These are phyloP conservation scores for Nannospalax galili DNA, from an alignment of 2,113 vertebrate genomes.

Conservation along the genomic window DNA sequence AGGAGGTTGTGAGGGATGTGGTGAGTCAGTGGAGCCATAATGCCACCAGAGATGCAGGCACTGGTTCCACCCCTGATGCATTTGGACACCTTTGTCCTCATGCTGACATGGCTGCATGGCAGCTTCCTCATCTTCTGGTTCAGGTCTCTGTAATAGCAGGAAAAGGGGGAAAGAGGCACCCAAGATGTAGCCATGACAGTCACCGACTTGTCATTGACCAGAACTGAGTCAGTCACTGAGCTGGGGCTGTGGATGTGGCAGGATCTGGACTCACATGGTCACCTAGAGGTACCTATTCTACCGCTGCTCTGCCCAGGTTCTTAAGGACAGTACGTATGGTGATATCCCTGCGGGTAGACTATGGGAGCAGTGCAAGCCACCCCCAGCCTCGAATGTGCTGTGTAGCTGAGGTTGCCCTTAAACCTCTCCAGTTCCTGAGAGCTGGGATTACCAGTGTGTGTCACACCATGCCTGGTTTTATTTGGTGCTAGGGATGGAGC, in stretches of 20 bases:
- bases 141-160: not conserved
- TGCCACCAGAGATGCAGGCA: not conserved
- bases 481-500: not conserved
- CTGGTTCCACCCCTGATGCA: not conserved
- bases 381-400: not conserved
- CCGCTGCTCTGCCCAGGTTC: not conserved
- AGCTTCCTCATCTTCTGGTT: not conserved
- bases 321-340: not conserved
- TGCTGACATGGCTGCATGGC: not conserved
- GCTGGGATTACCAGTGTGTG: not conserved
- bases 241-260: accelerated
- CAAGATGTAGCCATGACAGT: not conserved
- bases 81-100: not conserved
- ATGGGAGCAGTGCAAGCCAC: not conserved
- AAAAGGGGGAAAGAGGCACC: not conserved
- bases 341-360: too few species aligned
- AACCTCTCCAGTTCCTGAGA: not conserved
- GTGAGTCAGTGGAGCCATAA: not conserved
- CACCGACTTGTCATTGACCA: not conserved
- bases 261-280: not conserved
- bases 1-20: not conserved
- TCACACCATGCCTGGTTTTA: not conserved
- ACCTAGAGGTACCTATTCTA: not conserved
- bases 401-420: not conserved
- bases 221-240: not conserved